These are phyloP conservation scores for Saimiri boliviensis DNA, from an alignment of 2,113 vertebrate species.

Conservation along the genomic window DNA sequence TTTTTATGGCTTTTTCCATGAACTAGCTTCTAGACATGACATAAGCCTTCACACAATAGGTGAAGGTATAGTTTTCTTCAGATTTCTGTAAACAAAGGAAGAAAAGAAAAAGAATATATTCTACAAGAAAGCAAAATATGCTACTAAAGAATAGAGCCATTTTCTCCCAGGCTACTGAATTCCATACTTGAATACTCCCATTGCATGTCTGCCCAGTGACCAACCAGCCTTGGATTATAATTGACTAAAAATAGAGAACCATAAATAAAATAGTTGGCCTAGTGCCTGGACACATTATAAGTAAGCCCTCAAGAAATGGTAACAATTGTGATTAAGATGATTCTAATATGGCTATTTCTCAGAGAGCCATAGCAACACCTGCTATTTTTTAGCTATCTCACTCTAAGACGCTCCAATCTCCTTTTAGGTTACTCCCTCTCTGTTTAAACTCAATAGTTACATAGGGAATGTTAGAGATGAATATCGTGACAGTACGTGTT, in stretches of 20 bases:
- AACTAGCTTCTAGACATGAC: constrained; percentile 28
- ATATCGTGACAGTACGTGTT: constrained; percentile 9
- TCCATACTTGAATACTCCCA: constrained; percentile 27
- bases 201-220: constrained; percentile 1
- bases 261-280: constrained; percentile 63
- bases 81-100: constrained; percentile 40
- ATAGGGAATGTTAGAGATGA: background rate
- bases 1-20: constrained; percentile 47
- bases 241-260: constrained; percentile 51
- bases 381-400: background rate
- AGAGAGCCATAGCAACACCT: background rate
- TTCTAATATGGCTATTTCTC: constrained; percentile 2
- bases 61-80: constrained; percentile 27
- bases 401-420: background rate
- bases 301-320: constrained; percentile 20
- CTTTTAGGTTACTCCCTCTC: background rate
- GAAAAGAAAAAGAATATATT: background rate
- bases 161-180: background rate
- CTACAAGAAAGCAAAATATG: background rate
- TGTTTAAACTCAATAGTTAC: constrained; percentile 23
- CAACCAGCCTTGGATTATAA: constrained; percentile 46
- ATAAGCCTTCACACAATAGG: constrained; percentile 30
- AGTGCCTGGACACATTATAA: constrained; percentile 39
- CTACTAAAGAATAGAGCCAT: constrained; percentile 15
- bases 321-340: constrained; percentile 41